Conservation (phyloP, 35 echinoderm and acorn worm species). For the Apostichopus parvimensis region DNA sequence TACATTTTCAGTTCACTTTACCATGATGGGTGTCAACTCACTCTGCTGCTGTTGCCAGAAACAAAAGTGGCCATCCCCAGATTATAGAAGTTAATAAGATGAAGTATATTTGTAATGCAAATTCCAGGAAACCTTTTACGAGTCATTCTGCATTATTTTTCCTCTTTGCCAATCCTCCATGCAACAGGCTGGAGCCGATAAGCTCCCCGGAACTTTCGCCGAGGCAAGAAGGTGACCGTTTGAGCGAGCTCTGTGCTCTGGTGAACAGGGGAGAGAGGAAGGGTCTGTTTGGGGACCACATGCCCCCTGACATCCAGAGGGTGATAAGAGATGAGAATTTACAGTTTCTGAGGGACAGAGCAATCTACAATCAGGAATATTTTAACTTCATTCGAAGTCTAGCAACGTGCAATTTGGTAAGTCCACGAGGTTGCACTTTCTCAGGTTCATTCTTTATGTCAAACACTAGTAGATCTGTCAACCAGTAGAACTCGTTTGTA, state of each 20-base stretch:
- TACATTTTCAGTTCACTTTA: no score
- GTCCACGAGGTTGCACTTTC: neutral
- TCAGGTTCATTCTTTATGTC: no score
- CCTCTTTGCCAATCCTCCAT: neutral
- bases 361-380: conserved; percentile 86
- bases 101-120: no score
- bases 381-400: conserved; percentile 86
- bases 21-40: no score
- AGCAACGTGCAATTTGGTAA: conserved; percentile 91
- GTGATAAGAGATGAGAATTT: conserved; percentile 84
- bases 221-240: conserved; percentile 72
- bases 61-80: no score
- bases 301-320: conserved; percentile 86
- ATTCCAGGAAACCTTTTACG: no score
- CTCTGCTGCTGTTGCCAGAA: no score
- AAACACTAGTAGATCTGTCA: no score
- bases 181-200: conserved; percentile 64
- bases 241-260: conserved; percentile 87
- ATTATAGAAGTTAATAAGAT: no score
- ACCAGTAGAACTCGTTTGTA: no score
- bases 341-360: conserved; percentile 80
- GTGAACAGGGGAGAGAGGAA: conserved; percentile 88
- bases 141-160: neutral
- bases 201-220: conserved; percentile 96
- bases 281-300: conserved; percentile 88